Conservation (phyloP, 2,113 vertebrate species). For the Ceuthmochares aereus region DNA sequence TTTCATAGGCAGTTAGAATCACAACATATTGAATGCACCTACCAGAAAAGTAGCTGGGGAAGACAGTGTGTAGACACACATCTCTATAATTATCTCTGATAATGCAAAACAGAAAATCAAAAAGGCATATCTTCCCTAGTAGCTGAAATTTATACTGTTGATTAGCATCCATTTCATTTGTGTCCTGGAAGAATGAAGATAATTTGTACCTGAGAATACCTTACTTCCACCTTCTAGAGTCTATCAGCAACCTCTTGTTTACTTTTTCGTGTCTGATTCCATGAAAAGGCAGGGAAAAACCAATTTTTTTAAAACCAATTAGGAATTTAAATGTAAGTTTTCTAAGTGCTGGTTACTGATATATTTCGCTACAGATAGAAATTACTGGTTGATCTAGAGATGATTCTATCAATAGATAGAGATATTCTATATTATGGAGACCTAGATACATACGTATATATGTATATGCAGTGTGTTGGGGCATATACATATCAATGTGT, state of each 20-base stretch:
- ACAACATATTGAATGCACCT: background rate
- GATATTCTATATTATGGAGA: too few species aligned
- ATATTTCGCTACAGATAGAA: background rate
- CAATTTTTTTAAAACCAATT: background rate
- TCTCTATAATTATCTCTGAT: too few species aligned
- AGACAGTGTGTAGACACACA: background rate
- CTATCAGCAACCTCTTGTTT: background rate
- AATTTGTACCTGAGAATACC: background rate
- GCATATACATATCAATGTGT: background rate
- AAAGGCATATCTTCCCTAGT: background rate
- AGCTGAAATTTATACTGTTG: background rate
- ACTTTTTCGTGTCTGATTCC: background rate
- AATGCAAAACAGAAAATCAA: background rate
- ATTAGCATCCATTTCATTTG: background rate
- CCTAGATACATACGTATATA: background rate
- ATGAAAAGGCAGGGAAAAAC: background rate
- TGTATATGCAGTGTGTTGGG: too few species aligned
- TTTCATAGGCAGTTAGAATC: background rate
- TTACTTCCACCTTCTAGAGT: background rate
- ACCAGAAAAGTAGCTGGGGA: background rate
- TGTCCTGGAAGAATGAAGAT: background rate
- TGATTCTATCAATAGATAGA: background rate
- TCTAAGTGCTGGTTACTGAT: background rate
- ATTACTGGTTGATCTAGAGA: background rate
- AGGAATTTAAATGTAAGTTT: background rate